Base-by-base conservation (phyloP, 1,140 invertebrate species). In the Cherax quadricarinatus region DNA sequence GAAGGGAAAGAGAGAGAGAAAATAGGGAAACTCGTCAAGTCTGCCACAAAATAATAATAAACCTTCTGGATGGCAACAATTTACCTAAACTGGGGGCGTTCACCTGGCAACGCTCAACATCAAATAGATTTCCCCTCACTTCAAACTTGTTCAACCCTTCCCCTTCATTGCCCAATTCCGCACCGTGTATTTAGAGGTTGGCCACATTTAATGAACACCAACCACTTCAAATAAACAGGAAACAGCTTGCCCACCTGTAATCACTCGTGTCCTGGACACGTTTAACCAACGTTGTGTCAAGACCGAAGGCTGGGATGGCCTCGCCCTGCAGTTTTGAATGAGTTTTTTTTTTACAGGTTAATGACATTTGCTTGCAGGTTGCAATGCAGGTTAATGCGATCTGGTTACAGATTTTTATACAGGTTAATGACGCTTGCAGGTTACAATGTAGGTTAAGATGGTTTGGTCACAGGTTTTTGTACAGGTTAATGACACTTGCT, bases 171-270 rank as follows among this genome's bases (percentile, higher is more conserved):
- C 51, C 81, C 81, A 57, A 57, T 83, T 57, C 51, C 49, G 12
- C 81, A 83, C 81, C 81, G 49, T 83, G 24, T 83, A 83, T 83
- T 83, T 83, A 57, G 21, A 83, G 51, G 51, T 83, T 83, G 21
- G 10, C 81, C 81, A 57, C 81, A 57, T 83, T 57, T 57, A 83
- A 83, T 83, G 81, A 83, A n/a, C 51, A 57, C 21, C 21, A 24
- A 57, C 81, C 81, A 83, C 81, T 51, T 83, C 81, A 83, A 83
- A 83, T 57, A 57, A 21, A 51, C 51, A 18, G 7, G 18, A 21
- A 48, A n/a, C 51, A 48, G 21, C n/a, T 18, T 12, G 57, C 18
- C 21, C 81, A 57, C 51, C 51, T 30, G 81, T 60, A 57, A 66
- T 66, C 18, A 66, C 53, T 57, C 53, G 53, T 57, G 53, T 57